Percentiles rank a stretch among this genome's conserved stretches.
Conservation (phyloP, 2,888 invertebrate species). For the Caenorhabditis sp. region DNA sequence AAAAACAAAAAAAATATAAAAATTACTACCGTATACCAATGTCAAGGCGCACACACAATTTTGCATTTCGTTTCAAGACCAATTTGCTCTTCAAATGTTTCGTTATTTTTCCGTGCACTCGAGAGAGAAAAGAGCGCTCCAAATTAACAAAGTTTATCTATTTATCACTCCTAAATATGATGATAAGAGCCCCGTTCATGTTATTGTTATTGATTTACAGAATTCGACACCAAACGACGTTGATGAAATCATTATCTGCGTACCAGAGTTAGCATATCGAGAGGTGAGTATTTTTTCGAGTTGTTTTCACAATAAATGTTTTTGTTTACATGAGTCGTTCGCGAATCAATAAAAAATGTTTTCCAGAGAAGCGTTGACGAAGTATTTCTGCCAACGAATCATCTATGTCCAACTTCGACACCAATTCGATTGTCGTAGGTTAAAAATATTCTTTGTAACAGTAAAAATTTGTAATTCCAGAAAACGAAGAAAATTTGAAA, state of each 20-base stretch:
- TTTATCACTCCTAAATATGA: background rate
- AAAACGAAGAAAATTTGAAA: background rate
- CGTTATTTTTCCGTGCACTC: background rate
- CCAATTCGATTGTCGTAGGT: slow-evolving; percentile 28
- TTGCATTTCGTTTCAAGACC: no score
- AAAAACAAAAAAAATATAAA: no score
- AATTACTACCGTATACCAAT: no score
- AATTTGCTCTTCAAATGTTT: no score
- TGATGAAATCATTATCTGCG: background rate
- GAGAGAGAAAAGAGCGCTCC: background rate
- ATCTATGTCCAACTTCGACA: slow-evolving; percentile 33
- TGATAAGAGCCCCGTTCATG: background rate
- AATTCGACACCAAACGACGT: background rate
- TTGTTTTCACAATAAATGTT: no score
- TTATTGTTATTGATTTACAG: background rate
- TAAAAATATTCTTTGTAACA: slow-evolving; percentile 13
- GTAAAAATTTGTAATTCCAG: no score
- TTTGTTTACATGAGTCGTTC: background rate
- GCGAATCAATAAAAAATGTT: background rate
- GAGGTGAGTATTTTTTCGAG: background rate
- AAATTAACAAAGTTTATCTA: background rate
- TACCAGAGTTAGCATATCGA: background rate
- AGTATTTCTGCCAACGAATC: background rate
- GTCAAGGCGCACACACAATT: no score
- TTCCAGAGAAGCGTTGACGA: background rate